A percentile compares a stretch with the other conserved stretches of the same genome.
phyloP scores from a whole-genome alignment of 2,888 invertebrate genomes.

The Gastracanthus pulcherrimus region DNA sequence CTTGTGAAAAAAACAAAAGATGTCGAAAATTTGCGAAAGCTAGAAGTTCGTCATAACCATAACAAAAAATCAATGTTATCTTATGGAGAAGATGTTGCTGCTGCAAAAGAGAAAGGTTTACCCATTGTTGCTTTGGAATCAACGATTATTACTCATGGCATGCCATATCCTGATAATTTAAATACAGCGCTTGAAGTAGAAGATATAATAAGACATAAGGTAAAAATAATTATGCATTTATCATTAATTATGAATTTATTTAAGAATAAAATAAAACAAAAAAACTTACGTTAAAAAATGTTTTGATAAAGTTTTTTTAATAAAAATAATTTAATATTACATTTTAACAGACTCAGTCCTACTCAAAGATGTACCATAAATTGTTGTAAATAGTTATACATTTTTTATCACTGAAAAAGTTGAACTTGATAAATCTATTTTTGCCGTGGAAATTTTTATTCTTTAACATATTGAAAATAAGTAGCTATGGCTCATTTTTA shows the following conservation, averaged over 20 bases:
- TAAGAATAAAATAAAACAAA: neutral
- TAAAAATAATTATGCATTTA: constrained; percentile 74
- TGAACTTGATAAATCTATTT: too few relatives aligned
- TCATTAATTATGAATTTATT: neutral
- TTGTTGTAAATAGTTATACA: too few relatives aligned
- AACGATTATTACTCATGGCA: constrained; percentile 98
- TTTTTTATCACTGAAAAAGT: too few relatives aligned
- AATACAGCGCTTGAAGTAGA: constrained; percentile 91
- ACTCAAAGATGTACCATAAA: too few relatives aligned
- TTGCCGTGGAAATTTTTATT: too few relatives aligned
- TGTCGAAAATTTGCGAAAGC: neutral
- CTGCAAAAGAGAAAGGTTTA: constrained; percentile 38
- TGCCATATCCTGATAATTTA: constrained; percentile 96
- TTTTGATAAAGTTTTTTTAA: too few relatives aligned
- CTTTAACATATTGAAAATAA: too few relatives aligned
- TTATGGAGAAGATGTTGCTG: constrained; percentile 46
- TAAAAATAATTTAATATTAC: too few relatives aligned
- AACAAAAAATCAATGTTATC: neutral
- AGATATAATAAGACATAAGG: constrained; percentile 85
- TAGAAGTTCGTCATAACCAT: neutral
- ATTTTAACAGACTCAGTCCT: too few relatives aligned
- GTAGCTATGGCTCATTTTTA: too few relatives aligned
- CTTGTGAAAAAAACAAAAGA: neutral
- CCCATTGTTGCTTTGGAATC: constrained; percentile 97
- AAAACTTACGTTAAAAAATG: neutral